Percentiles rank a stretch among this genome's conserved stretches.
These are phyloP conservation scores for Cephalopachus bancanus DNA, from an alignment of 2,797 vertebrate genomes.

Conservation along the genomic window DNA sequence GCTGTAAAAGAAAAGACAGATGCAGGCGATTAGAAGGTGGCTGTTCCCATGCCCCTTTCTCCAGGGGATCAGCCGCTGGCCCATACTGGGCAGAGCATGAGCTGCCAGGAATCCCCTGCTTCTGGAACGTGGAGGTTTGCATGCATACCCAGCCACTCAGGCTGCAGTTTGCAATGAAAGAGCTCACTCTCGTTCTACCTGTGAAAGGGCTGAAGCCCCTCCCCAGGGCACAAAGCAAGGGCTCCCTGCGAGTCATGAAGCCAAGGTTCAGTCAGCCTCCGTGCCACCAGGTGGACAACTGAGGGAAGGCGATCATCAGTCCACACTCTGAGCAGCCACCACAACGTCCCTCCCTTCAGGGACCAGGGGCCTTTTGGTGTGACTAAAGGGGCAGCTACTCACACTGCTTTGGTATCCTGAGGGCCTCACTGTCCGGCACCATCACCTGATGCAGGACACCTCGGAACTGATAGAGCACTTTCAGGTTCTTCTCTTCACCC, in stretches of 20 bases:
- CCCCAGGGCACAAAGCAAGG: accelerated
- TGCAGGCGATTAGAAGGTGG: background rate
- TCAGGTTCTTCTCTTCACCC: slow-evolving; percentile 98
- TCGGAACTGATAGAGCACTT: slow-evolving; percentile 99
- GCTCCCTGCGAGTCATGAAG: background rate
- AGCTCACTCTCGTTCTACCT: background rate
- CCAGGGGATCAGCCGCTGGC: background rate
- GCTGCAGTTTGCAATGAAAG: background rate
- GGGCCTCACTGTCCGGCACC: slow-evolving; percentile 95
- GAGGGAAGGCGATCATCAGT: too few relatives aligned
- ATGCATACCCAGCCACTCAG: accelerated
- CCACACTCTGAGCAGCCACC: background rate
- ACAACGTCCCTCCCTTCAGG: background rate
- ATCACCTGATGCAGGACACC: slow-evolving; percentile 99
- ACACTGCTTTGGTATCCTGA: slow-evolving; percentile 99
- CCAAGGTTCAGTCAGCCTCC: background rate
- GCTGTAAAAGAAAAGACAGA: slow-evolving; percentile 88
- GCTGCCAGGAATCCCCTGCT: background rate
- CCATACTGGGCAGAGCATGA: too few relatives aligned
- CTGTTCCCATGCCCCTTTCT: accelerated
- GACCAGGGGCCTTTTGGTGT: too few relatives aligned
- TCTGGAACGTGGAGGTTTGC: background rate
- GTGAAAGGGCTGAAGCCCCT: background rate
- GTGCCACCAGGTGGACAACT: accelerated
- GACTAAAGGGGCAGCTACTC: slow-evolving; percentile 82